phyloP scores from a whole-genome alignment of 2,888 invertebrate genomes.

The Holacanthella duospinosa region DNA sequence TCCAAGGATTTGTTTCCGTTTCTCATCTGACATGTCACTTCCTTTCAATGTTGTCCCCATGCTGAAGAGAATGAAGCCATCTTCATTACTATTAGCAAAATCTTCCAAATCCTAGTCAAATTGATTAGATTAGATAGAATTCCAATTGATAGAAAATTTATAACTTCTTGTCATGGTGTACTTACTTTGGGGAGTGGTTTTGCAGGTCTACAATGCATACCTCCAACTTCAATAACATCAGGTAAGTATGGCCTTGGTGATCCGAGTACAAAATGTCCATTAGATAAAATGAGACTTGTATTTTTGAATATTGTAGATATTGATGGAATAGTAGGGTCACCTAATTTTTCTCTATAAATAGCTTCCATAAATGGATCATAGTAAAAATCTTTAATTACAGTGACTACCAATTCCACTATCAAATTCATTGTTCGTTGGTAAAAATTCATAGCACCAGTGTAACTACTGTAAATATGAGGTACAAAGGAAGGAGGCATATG shows the following conservation, averaged over 20 bases:
- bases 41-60: conserved; percentile 77
- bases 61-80: conserved; percentile 70
- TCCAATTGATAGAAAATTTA: too few relatives aligned
- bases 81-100: conserved; percentile 53
- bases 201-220: conserved; percentile 54
- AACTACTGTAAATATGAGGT: background rate
- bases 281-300: conserved; percentile 33
- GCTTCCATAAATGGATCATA: conserved; percentile 8
- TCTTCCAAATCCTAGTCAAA: conserved; percentile 43
- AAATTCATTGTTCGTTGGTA: conserved; percentile 10
- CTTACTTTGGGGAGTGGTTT: conserved; percentile 49
- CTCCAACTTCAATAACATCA: conserved; percentile 30
- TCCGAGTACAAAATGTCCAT: conserved; percentile 33
- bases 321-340: conserved; percentile 23
- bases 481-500: conserved; percentile 18
- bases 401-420: background rate
- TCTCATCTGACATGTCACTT: conserved; percentile 70
- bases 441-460: conserved; percentile 13
- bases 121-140: too few relatives aligned
- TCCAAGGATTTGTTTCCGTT: too few relatives aligned
- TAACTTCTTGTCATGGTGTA: too few relatives aligned
- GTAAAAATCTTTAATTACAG: background rate
- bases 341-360: conserved; percentile 6
- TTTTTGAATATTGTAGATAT: conserved; percentile 31
- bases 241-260: conserved; percentile 28